phyloP scores from a whole-genome alignment of 2,888 invertebrate species.

The Coleophora flavipennella region DNA sequence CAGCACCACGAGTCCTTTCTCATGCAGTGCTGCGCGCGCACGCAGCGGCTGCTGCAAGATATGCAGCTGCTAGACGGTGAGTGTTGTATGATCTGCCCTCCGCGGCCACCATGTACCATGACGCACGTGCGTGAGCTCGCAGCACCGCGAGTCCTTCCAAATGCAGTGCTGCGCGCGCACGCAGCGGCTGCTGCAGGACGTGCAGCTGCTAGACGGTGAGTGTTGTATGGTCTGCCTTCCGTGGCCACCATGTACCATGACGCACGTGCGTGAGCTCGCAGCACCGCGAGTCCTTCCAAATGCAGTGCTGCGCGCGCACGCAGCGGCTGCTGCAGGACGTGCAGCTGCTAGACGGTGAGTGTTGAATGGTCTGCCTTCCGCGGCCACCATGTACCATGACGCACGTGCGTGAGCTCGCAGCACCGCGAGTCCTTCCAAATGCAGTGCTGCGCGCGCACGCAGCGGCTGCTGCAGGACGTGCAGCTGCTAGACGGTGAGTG shows the following conservation, averaged over 20 bases:
- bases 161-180: conserved; percentile 93
- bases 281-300: conserved; percentile 92
- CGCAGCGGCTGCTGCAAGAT: conserved; percentile 89
- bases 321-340: conserved; percentile 90
- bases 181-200: conserved; percentile 88
- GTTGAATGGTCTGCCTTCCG: no score
- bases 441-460: conserved; percentile 91
- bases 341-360: conserved; percentile 54
- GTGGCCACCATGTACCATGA: conserved; percentile 1
- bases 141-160: conserved; percentile 92
- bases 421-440: conserved; percentile 93
- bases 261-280: conserved; percentile 93
- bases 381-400: conserved; percentile 32
- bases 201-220: conserved; percentile 65
- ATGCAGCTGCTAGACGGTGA: conserved; percentile 69
- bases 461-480: conserved; percentile 89
- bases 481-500: conserved; percentile 53
- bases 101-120: no score
- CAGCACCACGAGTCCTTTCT: conserved; percentile 94
- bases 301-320: conserved; percentile 91
- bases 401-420: conserved; percentile 91
- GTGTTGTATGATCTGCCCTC: not conserved
- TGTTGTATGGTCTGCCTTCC: not conserved
- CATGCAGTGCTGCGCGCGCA: conserved; percentile 90
- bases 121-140: conserved; percentile 92